Percentiles rank a stretch among this genome's conserved stretches.
phyloP scores from a whole-genome alignment of 2,797 vertebrate genomes.

The Gambusia yucatana region DNA sequence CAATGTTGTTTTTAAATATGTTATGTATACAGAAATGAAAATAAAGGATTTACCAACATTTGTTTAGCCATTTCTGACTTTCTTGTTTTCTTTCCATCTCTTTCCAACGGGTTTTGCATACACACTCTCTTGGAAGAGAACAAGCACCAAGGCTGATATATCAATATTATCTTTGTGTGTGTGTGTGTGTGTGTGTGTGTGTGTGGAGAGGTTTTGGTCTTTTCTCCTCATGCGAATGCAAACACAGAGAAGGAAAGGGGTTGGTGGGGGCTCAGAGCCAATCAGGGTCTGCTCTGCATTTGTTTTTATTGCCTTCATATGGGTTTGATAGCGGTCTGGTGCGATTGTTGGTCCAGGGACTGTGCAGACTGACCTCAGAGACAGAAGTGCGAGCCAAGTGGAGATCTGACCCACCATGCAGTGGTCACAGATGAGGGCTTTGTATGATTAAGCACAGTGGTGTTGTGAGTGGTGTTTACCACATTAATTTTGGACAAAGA shows the following conservation, averaged over 20 bases:
- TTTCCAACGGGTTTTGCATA: conserved; percentile 3
- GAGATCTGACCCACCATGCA: conserved; percentile 47
- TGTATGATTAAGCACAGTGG: conserved; percentile 43
- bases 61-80: conserved; percentile 45
- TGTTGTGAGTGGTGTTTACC: conserved; percentile 49
- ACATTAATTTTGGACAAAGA: conserved; percentile 42
- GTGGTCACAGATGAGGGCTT: conserved; percentile 45
- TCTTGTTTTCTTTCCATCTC: conserved; percentile 30
- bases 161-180: conserved; percentile 46
- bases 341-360: conserved; percentile 52
- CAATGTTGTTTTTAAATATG: conserved; percentile 61
- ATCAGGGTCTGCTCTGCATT: conserved; percentile 58
- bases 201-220: conserved; percentile 25
- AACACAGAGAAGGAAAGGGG: conserved; percentile 13
- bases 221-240: conserved; percentile 29
- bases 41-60: conserved; percentile 66
- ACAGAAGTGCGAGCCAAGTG: conserved; percentile 59
- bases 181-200: conserved; percentile 30
- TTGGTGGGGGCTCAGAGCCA: conserved; percentile 23
- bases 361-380: conserved; percentile 69
- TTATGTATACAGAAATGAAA: conserved; percentile 65
- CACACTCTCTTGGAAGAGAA: conserved; percentile 13
- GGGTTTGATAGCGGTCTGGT: conserved; percentile 54
- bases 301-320: conserved; percentile 65
- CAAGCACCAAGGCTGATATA: conserved; percentile 19